These are phyloP conservation scores for Leptopilina boulardi DNA, from an alignment of 1,140 invertebrate genomes.

Conservation along the genomic window DNA sequence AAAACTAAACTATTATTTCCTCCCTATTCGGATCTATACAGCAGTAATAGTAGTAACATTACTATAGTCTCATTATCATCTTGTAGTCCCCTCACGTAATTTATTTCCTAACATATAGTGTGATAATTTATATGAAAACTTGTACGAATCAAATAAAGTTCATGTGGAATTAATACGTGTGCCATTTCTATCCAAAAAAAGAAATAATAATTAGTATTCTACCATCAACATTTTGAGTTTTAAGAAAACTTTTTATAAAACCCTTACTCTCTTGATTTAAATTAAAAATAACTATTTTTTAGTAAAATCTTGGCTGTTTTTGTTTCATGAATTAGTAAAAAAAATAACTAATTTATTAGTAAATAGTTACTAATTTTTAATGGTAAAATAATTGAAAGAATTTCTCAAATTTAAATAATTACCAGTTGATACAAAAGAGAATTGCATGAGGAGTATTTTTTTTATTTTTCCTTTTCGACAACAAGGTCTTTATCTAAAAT, in stretches of 20 bases:
- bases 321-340: too few relatives aligned
- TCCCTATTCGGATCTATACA: not conserved
- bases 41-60: not conserved
- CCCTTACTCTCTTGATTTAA: too few relatives aligned
- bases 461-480: not conserved
- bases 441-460: not conserved
- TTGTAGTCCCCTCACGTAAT: conserved; percentile 16
- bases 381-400: too few relatives aligned
- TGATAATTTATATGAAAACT: conserved; percentile 6
- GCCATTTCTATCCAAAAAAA: not conserved
- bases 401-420: too few relatives aligned
- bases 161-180: not conserved
- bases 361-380: too few relatives aligned
- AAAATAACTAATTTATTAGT: too few relatives aligned
- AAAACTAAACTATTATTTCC: not conserved
- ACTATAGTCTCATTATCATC: conserved; percentile 24
- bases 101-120: not conserved
- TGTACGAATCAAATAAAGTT: not conserved
- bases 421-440: not conserved
- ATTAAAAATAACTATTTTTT: too few relatives aligned
- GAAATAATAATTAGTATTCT: not conserved
- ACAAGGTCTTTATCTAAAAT: not conserved
- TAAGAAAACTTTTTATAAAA: too few relatives aligned
- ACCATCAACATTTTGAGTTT: too few relatives aligned
- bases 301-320: too few relatives aligned